Percentiles rank a stretch among this genome's conserved stretches.
Conservation (phyloP, 2,797 vertebrate species). For the Octomys mimax region DNA sequence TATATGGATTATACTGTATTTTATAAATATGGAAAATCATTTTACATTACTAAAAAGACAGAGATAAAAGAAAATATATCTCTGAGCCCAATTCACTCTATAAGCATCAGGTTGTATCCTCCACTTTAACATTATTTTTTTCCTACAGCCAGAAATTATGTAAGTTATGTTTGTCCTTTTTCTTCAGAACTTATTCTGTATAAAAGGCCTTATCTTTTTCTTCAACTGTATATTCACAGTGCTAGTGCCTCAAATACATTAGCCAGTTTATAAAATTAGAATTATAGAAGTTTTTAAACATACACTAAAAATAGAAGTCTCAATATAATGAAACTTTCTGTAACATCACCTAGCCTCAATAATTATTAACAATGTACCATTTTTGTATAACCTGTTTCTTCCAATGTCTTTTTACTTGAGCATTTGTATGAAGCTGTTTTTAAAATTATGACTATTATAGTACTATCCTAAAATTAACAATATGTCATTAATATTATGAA, state of each 20-base stretch:
- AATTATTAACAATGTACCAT: not conserved
- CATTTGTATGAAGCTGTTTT: constrained; percentile 39
- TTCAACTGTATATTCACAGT: not conserved
- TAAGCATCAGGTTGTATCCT: constrained; percentile 17
- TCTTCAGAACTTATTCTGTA: not conserved
- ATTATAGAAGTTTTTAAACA: not conserved
- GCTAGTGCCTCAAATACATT: not conserved
- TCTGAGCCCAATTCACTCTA: not conserved
- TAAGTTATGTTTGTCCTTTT: constrained; percentile 21
- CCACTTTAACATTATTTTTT: constrained; percentile 41
- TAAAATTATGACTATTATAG: constrained; percentile 29
- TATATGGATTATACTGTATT: not conserved
- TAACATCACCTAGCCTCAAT: not conserved
- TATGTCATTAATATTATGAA: constrained; percentile 40
- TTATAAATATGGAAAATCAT: not conserved
- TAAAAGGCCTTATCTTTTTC: not conserved
- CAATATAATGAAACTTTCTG: not conserved
- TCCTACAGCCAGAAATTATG: constrained; percentile 33
- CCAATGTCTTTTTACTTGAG: not conserved
- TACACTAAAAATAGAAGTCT: not conserved
- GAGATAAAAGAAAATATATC: constrained; percentile 49
- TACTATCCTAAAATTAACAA: constrained; percentile 23
- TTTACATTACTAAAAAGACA: not conserved
- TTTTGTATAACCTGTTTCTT: constrained; percentile 27
- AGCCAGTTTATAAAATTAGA: not conserved